These are phyloP conservation scores for Drosophila arawakana DNA, from an alignment of 1,140 invertebrate species.

Conservation along the genomic window DNA sequence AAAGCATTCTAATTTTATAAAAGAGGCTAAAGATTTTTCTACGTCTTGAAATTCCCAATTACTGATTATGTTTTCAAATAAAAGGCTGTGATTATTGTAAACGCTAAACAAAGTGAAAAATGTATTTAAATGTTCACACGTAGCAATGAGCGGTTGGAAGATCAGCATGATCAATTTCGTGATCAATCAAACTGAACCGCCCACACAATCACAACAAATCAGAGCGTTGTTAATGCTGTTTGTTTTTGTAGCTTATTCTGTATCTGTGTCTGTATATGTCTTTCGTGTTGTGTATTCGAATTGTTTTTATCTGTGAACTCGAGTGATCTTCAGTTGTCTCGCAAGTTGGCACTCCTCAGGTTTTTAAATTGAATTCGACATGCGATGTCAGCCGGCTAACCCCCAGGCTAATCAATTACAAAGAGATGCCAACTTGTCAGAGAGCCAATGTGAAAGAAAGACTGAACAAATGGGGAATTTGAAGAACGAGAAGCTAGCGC, in stretches of 20 bases:
- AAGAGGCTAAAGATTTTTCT: neutral
- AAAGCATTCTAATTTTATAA: too few species aligned
- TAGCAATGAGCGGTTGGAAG: constrained; percentile 12
- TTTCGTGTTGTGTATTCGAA: neutral
- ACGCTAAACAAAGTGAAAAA: neutral
- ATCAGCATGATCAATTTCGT: constrained; percentile 42
- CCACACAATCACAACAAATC: constrained; percentile 26
- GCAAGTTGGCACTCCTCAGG: constrained; percentile 14
- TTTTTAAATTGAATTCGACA: constrained; percentile 68
- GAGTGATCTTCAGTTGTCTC: constrained; percentile 37
- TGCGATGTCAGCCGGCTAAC: constrained; percentile 73
- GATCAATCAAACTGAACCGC: constrained; percentile 54
- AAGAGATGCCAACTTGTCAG: constrained; percentile 79
- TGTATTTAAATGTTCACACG: neutral
- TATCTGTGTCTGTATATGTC: neutral
- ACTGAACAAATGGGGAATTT: constrained; percentile 43
- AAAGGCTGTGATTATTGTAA: neutral
- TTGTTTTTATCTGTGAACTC: constrained; percentile 24
- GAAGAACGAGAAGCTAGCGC: constrained; percentile 60
- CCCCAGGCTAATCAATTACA: constrained; percentile 77
- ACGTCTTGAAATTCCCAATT: neutral
- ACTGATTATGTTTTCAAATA: neutral
- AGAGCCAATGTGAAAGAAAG: constrained; percentile 51
- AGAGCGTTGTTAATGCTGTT: constrained; percentile 1
- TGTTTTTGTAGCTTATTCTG: constrained; percentile 8